Percentiles rank a stretch among this genome's conserved stretches.
phyloP scores from a whole-genome alignment of 1,140 invertebrate genomes.

The Augochlora pura region DNA sequence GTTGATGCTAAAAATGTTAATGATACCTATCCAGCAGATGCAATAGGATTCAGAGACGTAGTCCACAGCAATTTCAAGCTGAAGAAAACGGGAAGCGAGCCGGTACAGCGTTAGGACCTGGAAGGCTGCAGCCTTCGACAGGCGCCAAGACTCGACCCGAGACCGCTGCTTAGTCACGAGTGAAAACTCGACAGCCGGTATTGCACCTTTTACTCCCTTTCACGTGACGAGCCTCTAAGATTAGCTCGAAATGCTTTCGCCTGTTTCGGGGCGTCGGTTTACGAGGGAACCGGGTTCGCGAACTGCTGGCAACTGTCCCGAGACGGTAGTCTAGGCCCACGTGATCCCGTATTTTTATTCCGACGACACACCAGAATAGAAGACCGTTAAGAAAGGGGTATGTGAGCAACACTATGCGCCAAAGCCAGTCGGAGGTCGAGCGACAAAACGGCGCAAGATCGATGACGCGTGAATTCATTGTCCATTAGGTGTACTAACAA shows the following conservation, averaged over 20 bases:
- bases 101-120: no score
- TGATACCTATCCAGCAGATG: no score
- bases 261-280: slow-evolving; percentile 32
- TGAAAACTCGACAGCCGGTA: background rate
- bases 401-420: slow-evolving; percentile 18
- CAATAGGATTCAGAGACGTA: no score
- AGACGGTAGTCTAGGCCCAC: slow-evolving; percentile 28
- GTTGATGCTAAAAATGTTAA: no score
- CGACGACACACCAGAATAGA: slow-evolving; percentile 54
- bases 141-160: background rate
- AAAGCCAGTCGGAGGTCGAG: background rate
- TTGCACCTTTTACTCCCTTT: slow-evolving; percentile 2
- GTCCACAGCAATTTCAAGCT: no score
- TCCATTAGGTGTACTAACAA: no score
- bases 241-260: slow-evolving; percentile 45
- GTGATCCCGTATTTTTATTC: slow-evolving; percentile 49
- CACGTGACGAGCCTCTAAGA: slow-evolving; percentile 40
- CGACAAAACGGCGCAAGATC: no score
- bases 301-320: slow-evolving; percentile 46
- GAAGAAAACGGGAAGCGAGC: no score
- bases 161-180: background rate
- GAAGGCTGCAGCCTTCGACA: no score
- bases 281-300: slow-evolving; percentile 51
- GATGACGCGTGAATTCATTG: no score
- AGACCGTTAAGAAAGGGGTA: slow-evolving; percentile 39